A percentile compares a stretch with the other conserved stretches of the same genome.
These are phyloP conservation scores for Coelinius sp. DNA, from an alignment of 2,888 invertebrate species.

Conservation along the genomic window DNA sequence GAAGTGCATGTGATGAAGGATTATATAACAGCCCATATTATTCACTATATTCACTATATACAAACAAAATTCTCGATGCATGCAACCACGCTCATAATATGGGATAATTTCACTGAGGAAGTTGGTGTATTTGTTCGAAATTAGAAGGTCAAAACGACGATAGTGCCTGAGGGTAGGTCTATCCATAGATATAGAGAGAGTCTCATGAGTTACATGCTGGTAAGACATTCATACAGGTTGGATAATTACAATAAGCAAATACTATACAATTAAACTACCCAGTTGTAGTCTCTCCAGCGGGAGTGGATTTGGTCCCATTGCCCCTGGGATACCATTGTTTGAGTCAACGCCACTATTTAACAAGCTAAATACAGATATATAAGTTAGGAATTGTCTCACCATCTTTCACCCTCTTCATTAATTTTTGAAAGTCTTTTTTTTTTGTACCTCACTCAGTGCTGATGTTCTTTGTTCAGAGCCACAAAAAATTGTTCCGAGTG, in stretches of 20 bases:
- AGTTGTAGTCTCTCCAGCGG: conserved; percentile 28
- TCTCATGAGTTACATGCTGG: conserved; percentile 30
- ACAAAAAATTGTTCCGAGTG: too few species aligned
- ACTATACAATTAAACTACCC: conserved; percentile 58
- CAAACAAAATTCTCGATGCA: conserved; percentile 7
- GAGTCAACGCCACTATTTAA: conserved; percentile 52
- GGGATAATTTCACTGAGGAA: conserved; percentile 14
- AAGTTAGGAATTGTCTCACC: not conserved
- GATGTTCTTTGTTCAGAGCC: too few species aligned
- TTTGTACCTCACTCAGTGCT: too few species aligned
- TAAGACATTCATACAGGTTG: conserved; percentile 51
- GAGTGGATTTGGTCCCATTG: conserved; percentile 20
- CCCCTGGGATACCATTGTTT: conserved; percentile 43
- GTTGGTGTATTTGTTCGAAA: conserved; percentile 57
- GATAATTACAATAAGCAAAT: conserved; percentile 63
- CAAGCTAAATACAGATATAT: conserved; percentile 50
- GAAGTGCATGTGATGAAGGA: too few species aligned
- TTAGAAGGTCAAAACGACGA: conserved; percentile 54
- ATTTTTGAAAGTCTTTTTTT: not conserved
- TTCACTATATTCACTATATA: too few species aligned
- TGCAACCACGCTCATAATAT: not conserved
- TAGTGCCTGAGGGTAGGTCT: conserved; percentile 9
- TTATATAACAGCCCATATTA: too few species aligned
- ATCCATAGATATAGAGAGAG: conserved; percentile 35
- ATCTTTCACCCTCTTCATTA: conserved; percentile 5